A percentile compares a stretch with the other conserved stretches of the same genome.
These are phyloP conservation scores for Ametastegia equiseti DNA, from an alignment of 2,888 invertebrate genomes.

Conservation along the genomic window DNA sequence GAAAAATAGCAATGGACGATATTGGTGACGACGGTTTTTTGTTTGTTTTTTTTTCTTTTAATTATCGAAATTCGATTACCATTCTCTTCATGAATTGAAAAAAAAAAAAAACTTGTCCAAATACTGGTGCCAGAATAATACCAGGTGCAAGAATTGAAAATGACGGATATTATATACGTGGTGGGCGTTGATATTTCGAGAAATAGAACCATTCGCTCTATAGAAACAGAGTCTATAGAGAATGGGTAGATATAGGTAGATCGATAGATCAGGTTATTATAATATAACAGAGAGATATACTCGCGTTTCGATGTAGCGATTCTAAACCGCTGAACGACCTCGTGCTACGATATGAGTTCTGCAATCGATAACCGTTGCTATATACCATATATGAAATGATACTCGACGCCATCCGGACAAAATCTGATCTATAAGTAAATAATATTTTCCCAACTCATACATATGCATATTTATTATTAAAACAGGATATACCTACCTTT, in stretches of 20 bases:
- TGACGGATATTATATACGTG: neutral
- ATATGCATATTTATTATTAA: too few relatives aligned
- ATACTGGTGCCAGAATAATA: too few relatives aligned
- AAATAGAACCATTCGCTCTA: neutral
- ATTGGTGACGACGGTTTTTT: too few relatives aligned
- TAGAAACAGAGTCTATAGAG: neutral
- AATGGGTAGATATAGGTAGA: neutral
- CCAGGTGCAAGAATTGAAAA: too few relatives aligned
- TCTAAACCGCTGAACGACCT: constrained; percentile 28
- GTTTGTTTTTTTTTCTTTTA: too few relatives aligned
- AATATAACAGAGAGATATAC: constrained; percentile 23
- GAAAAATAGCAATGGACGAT: too few relatives aligned
- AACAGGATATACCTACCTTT: too few relatives aligned
- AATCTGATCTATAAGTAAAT: neutral
- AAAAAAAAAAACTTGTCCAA: too few relatives aligned
- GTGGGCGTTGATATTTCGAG: constrained; percentile 21
- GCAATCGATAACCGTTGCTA: constrained; percentile 21
- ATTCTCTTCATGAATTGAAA: too few relatives aligned
- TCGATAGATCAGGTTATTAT: too few relatives aligned
- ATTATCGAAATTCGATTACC: too few relatives aligned
- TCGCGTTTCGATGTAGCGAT: constrained; percentile 9
- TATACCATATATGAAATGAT: neutral
- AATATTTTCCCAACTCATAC: neutral
- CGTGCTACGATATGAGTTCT: constrained; percentile 21
- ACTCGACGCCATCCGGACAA: neutral